Conservation (phyloP, 2,113 vertebrate genomes). For the Ameiurus melas region DNA sequence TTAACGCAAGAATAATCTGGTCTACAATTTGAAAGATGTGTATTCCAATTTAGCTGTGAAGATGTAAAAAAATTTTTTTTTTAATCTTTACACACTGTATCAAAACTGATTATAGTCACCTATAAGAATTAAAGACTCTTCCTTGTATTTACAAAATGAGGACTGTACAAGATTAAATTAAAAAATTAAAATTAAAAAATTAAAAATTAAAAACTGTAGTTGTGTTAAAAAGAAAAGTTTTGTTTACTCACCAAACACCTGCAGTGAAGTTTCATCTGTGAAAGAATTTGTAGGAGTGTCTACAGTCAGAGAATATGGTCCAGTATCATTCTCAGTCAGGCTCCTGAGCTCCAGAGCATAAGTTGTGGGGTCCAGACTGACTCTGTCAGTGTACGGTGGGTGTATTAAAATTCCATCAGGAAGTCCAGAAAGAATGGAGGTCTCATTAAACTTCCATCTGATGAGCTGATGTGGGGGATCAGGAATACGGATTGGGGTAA, state of each 20-base stretch:
- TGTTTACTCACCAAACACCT: not conserved
- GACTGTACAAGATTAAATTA: not conserved
- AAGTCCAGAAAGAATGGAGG: too few species aligned
- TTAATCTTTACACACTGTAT: not conserved
- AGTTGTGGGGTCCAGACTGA: conserved; percentile 7
- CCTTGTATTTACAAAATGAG: not conserved
- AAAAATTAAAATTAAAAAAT: too few species aligned
- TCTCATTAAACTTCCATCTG: not conserved
- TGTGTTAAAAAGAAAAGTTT: not conserved
- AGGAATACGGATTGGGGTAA: not conserved
- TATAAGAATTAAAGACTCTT: not conserved
- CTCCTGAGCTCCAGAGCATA: conserved; percentile 60
- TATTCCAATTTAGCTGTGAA: not conserved
- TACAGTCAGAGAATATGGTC: not conserved
- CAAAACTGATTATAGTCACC: not conserved
- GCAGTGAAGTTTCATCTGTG: not conserved
- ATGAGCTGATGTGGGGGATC: fast-evolving
- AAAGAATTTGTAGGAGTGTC: fast-evolving
- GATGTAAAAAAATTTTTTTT: not conserved
- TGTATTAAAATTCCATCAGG: too few species aligned
- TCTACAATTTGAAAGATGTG: not conserved
- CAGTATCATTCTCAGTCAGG: conserved; percentile 51
- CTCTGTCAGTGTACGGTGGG: not conserved
- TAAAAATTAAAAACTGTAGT: not conserved
- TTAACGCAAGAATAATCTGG: not conserved